Evolutionary conservation across 2,888 invertebrate species (phyloP).

Genomic region (Syritta pipiens): DNA sequence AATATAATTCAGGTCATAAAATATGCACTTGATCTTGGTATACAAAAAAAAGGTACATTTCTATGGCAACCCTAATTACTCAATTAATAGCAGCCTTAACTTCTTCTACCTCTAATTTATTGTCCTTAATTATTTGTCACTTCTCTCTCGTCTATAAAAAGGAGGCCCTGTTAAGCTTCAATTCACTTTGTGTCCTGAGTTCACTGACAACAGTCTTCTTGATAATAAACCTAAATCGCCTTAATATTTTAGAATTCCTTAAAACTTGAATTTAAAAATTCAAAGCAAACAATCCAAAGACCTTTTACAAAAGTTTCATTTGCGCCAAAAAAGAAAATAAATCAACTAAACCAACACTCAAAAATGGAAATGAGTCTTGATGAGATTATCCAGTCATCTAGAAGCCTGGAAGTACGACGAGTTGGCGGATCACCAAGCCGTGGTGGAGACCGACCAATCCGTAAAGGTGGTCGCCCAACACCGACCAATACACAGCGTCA

Average conservation of each 20-base stretch:
- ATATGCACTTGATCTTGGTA: too few species aligned
- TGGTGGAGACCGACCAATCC: constrained; percentile 80
- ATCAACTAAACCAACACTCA: constrained; percentile 67
- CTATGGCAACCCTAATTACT: too few species aligned
- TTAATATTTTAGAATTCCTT: too few species aligned
- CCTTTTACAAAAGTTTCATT: background rate
- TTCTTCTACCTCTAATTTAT: too few species aligned
- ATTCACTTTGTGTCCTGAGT: background rate
- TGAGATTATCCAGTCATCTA: constrained; percentile 95
- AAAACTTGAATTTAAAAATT: background rate
- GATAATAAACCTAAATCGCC: too few species aligned
- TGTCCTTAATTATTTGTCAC: background rate
- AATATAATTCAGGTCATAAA: too few species aligned
- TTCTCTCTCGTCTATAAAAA: too few species aligned
- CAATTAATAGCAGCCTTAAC: too few species aligned
- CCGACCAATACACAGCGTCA: constrained; percentile 79
- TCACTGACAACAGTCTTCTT: too few species aligned
- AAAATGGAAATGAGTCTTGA: constrained; percentile 98
- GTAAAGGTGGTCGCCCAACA: constrained; percentile 81
- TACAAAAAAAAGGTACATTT: too few species aligned
- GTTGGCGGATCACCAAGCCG: constrained; percentile 82
- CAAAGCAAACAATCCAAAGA: too few species aligned
- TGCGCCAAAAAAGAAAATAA: background rate
- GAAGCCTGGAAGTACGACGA: constrained; percentile 81
- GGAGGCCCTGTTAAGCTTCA: background rate